Evolutionary conservation across 2,888 invertebrate genomes (phyloP).

Genomic region (Atrina japonica): DNA sequence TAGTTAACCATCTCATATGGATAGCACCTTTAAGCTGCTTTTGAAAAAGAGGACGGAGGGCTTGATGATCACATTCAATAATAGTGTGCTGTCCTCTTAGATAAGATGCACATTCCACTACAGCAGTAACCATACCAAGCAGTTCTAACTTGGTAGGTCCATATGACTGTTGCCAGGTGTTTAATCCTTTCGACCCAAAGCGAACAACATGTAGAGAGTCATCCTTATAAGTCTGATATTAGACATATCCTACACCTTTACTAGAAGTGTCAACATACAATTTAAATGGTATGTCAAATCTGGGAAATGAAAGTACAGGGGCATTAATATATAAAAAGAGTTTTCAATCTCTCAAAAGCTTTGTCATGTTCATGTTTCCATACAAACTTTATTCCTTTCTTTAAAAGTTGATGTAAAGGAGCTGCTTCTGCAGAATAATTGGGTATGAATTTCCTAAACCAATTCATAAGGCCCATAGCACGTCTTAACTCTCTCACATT

Average conservation of each 20-base stretch:
- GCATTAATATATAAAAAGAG: conserved; percentile 3
- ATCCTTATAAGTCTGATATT: conserved; percentile 15
- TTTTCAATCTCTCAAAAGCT: conserved; percentile 32
- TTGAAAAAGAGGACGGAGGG: conserved; percentile 26
- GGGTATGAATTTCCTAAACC: conserved; percentile 54
- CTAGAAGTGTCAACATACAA: conserved; percentile 40
- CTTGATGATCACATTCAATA: conserved; percentile 48
- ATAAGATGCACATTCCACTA: conserved; percentile 27
- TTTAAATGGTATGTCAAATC: conserved; percentile 40
- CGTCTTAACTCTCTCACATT: conserved; percentile 43
- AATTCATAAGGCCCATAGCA: conserved; percentile 50
- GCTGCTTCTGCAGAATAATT: conserved; percentile 38
- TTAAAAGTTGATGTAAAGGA: conserved; percentile 40
- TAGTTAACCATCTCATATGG: conserved; percentile 27
- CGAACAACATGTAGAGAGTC: conserved; percentile 5
- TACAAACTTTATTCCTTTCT: conserved; percentile 19
- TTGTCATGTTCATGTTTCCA: conserved; percentile 31
- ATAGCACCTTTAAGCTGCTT: conserved; percentile 24
- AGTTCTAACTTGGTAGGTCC: conserved; percentile 35
- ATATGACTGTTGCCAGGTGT: conserved; percentile 24
- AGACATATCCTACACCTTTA: conserved; percentile 42
- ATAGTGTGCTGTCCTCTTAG: conserved; percentile 34
- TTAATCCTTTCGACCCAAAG: conserved; percentile 30
- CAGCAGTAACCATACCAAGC: conserved; percentile 18
- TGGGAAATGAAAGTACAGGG: no score